phyloP scores from a whole-genome alignment of 2,797 vertebrate species.

The Tympanoctomys barrerae region DNA sequence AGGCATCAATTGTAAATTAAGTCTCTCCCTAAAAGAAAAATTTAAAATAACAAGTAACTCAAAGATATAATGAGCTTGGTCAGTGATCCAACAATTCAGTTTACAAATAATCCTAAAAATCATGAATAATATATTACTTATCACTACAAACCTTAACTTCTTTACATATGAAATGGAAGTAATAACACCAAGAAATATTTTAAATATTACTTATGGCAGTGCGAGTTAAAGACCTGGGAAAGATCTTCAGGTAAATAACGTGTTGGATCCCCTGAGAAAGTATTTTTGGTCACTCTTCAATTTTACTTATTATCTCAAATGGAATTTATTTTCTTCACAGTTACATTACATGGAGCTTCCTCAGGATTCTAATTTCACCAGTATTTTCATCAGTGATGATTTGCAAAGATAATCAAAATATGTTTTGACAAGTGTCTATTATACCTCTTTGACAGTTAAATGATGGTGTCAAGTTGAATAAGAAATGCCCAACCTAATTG shows the following conservation, averaged over 20 bases:
- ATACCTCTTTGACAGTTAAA: neutral
- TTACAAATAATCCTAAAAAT: slow-evolving; percentile 36
- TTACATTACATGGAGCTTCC: neutral
- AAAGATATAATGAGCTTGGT: neutral
- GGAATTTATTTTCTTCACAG: neutral
- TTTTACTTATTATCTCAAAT: slow-evolving; percentile 2
- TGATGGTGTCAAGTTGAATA: neutral
- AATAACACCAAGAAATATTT: neutral
- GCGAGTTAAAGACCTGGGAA: neutral
- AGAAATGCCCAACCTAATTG: neutral
- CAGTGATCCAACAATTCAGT: slow-evolving; percentile 7
- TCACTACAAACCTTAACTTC: neutral
- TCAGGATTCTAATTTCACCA: neutral
- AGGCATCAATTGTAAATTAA: slow-evolving; percentile 57
- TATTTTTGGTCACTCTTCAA: neutral
- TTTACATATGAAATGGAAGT: neutral
- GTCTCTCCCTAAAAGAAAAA: neutral
- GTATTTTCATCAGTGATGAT: neutral
- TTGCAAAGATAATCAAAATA: neutral
- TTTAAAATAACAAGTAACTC: slow-evolving; percentile 11
- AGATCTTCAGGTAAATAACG: neutral
- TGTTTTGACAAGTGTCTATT: neutral
- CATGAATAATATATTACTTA: neutral
- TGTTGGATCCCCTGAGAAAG: neutral
- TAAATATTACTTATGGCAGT: neutral